A percentile compares a stretch with the other conserved stretches of the same genome.
These are phyloP conservation scores for Falcaria lacertinaria DNA, from an alignment of 2,888 invertebrate genomes.

Conservation along the genomic window DNA sequence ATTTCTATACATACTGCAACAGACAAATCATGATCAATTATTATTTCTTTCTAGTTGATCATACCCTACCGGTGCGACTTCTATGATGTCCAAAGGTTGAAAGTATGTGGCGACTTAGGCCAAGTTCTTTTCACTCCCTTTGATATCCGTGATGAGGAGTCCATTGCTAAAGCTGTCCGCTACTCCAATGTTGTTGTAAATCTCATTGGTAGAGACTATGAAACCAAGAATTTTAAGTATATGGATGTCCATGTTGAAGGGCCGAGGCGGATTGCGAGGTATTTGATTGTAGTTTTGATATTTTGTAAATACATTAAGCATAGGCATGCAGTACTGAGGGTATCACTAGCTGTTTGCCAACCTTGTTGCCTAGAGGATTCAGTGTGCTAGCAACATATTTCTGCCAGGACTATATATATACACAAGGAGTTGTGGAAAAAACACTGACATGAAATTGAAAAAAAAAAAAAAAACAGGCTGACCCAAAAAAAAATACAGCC, in stretches of 20 bases:
- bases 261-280: conserved; percentile 90
- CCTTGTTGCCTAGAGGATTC: no score
- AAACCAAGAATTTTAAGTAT: conserved; percentile 93
- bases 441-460: no score
- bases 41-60: conserved; percentile 83
- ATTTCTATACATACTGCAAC: no score
- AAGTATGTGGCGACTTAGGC: conserved; percentile 95
- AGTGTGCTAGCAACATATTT: no score
- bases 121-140: conserved; percentile 95
- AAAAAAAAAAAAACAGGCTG: no score
- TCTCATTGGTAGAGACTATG: conserved; percentile 93
- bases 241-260: conserved; percentile 93
- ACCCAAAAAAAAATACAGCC: no score
- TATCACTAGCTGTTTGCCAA: no score
- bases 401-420: no score
- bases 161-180: conserved; percentile 90
- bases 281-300: conserved; percentile 5
- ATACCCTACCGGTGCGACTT: conserved; percentile 95
- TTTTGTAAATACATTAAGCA: neutral
- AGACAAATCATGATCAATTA: no score
- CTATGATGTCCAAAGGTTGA: conserved; percentile 87
- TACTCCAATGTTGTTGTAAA: conserved; percentile 99
- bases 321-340: no score
- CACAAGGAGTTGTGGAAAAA: no score
- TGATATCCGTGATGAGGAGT: conserved; percentile 90